Evolutionary conservation across 2,888 invertebrate genomes (phyloP).

Genomic region (Hydraecia micacea): DNA sequence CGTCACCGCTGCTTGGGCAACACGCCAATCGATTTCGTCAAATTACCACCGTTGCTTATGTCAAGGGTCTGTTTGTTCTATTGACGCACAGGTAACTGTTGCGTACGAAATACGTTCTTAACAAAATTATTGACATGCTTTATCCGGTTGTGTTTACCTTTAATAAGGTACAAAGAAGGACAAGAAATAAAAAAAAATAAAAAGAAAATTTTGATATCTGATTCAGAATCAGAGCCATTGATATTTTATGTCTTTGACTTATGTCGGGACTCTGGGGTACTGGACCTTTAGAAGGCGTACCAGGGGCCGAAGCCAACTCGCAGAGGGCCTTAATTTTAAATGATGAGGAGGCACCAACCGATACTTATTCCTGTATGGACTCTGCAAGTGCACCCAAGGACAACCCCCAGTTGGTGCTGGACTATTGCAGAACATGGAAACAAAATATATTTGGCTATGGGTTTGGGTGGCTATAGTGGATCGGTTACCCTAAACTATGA

Average conservation of each 20-base stretch:
- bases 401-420: not conserved
- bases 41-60: slow-evolving; percentile 63
- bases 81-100: slow-evolving; percentile 25
- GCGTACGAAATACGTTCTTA: slow-evolving; percentile 4
- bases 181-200: too few species aligned
- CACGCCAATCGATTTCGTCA: slow-evolving; percentile 79
- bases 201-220: not conserved
- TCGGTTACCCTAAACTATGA: not conserved
- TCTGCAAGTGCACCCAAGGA: not conserved
- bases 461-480: not conserved
- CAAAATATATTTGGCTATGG: not conserved
- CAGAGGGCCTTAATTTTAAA: not conserved
- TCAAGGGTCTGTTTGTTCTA: slow-evolving; percentile 71
- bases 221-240: too few species aligned
- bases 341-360: not conserved
- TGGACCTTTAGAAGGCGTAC: not conserved
- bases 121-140: not conserved
- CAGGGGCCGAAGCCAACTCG: not conserved
- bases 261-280: not conserved
- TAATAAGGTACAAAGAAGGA: not conserved
- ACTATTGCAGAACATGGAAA: not conserved
- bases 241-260: not conserved
- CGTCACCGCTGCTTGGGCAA: slow-evolving; percentile 70
- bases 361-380: not conserved
- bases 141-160: not conserved